Evolutionary conservation across 2,797 vertebrate genomes (phyloP).

Genomic region (Pyrocephalus nanus): DNA sequence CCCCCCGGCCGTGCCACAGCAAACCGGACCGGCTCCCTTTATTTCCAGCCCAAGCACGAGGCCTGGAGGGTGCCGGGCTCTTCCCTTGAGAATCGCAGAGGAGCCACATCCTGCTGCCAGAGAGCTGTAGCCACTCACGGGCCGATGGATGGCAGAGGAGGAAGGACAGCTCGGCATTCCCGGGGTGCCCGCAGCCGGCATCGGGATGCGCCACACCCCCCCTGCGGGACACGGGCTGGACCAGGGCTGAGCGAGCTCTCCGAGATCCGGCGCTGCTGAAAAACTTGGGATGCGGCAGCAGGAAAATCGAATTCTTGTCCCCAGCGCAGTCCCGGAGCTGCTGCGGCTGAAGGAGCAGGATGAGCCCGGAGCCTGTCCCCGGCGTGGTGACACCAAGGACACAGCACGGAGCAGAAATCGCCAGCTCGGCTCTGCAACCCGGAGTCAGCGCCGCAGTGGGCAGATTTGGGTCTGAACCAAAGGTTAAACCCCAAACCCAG

Average conservation of each 20-base stretch:
- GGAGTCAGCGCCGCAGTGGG: fast-evolving
- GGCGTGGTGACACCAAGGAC: background rate
- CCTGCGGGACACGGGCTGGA: background rate
- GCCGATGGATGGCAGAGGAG: background rate
- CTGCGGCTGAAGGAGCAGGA: background rate
- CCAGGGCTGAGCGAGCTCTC: background rate
- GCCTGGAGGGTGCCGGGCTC: background rate
- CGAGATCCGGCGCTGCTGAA: fast-evolving
- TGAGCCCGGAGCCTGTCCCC: fast-evolving
- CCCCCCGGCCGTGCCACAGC: background rate
- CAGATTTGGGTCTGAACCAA: background rate
- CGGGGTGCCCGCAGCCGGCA: background rate
- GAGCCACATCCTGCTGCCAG: background rate
- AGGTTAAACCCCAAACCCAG: background rate
- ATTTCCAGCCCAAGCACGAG: background rate
- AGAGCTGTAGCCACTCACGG: fast-evolving
- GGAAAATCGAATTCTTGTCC: fast-evolving
- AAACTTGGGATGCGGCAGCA: fast-evolving
- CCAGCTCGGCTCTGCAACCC: background rate
- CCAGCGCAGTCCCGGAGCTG: background rate
- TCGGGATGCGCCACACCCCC: background rate
- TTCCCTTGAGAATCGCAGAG: background rate
- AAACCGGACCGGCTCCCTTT: background rate
- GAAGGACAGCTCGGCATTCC: background rate
- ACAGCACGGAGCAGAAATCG: fast-evolving